These are phyloP conservation scores for Perizoma flavofasciatum DNA, from an alignment of 2,888 invertebrate species.

Conservation along the genomic window DNA sequence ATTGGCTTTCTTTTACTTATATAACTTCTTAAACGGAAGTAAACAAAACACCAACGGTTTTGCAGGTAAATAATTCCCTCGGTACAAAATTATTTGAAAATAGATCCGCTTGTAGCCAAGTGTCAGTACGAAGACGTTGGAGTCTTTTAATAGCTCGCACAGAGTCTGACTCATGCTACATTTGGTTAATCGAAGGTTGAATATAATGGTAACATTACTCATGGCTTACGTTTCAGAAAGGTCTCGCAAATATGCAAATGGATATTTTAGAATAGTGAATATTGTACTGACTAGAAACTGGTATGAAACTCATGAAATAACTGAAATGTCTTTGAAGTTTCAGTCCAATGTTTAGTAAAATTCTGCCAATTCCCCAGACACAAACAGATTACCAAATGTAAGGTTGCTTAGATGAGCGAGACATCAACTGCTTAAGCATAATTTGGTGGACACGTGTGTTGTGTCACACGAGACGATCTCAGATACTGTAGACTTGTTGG, in stretches of 20 bases:
- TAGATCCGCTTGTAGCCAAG: slow-evolving; percentile 63
- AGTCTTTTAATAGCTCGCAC: slow-evolving; percentile 65
- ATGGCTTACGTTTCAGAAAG: slow-evolving; percentile 19
- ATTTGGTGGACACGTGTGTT: slow-evolving; percentile 1
- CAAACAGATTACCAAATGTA: slow-evolving; percentile 9
- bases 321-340: no score
- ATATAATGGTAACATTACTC: slow-evolving; percentile 35
- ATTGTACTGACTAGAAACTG: not conserved
- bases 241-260: slow-evolving; percentile 19
- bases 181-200: slow-evolving; percentile 77
- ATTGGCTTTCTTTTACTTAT: no score
- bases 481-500: slow-evolving; percentile 11
- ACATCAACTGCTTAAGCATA: slow-evolving; percentile 1
- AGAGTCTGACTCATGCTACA: slow-evolving; percentile 68
- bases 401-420: not conserved
- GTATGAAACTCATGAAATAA: no score
- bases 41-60: not conserved
- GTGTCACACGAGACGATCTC: slow-evolving; percentile 12
- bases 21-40: slow-evolving; percentile 11
- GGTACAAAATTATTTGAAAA: slow-evolving; percentile 50
- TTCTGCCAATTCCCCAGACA: no score
- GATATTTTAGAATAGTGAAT: slow-evolving; percentile 6
- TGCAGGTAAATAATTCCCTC: slow-evolving; percentile 35
- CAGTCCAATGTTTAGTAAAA: no score
- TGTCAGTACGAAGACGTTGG: slow-evolving; percentile 65